These are phyloP conservation scores for Ochropleura plecta DNA, from an alignment of 2,888 invertebrate genomes.

Conservation along the genomic window DNA sequence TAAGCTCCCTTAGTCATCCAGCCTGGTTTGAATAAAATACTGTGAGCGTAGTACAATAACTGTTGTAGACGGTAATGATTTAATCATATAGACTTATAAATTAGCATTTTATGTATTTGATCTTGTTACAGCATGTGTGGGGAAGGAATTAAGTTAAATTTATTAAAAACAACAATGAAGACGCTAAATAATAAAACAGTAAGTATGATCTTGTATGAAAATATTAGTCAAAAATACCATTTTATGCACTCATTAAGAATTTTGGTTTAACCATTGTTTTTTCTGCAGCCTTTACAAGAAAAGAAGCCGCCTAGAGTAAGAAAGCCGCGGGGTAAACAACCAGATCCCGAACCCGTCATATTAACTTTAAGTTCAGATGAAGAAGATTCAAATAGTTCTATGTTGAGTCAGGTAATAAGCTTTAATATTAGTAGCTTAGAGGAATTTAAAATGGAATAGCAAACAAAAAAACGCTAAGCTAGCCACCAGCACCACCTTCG, in stretches of 20 bases:
- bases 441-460: neutral
- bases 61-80: slow-evolving; percentile 3
- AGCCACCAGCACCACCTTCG: neutral
- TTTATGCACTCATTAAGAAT: neutral
- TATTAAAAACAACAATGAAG: slow-evolving; percentile 83
- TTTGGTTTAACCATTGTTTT: neutral
- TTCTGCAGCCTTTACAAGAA: slow-evolving; percentile 77
- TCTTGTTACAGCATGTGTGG: slow-evolving; percentile 75
- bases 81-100: neutral
- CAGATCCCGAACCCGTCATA: slow-evolving; percentile 92
- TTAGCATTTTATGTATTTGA: neutral
- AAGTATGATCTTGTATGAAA: slow-evolving; percentile 68
- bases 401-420: slow-evolving; percentile 81
- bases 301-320: slow-evolving; percentile 87
- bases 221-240: neutral
- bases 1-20: too few relatives aligned
- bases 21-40: too few relatives aligned
- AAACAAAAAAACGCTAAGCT: neutral
- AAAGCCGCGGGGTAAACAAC: slow-evolving; percentile 88
- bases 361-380: slow-evolving; percentile 93
- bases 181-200: slow-evolving; percentile 77
- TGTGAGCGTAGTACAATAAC: too few relatives aligned
- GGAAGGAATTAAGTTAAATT: slow-evolving; percentile 87
- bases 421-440: neutral
- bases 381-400: slow-evolving; percentile 91